Conservation (phyloP, 2,888 invertebrate species). For the Catonia carolina region DNA sequence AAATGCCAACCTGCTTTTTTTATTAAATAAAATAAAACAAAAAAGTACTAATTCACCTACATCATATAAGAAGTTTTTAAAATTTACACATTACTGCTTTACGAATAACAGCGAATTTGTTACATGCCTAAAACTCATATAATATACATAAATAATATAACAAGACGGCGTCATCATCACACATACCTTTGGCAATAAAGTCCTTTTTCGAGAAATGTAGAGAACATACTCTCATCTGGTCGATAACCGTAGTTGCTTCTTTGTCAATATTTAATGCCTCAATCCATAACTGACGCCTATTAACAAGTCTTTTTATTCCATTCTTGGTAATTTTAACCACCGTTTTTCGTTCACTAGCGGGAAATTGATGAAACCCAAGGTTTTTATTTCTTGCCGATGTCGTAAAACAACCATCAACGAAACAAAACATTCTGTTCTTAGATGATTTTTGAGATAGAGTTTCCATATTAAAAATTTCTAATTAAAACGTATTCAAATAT, state of each 20-base stretch:
- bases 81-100: no score
- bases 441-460: no score
- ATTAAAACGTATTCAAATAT: no score
- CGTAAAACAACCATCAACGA: slow-evolving; percentile 25
- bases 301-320: slow-evolving; percentile 19
- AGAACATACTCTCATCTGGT: slow-evolving; percentile 29
- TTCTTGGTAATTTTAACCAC: slow-evolving; percentile 19
- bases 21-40: no score
- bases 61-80: no score
- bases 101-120: no score
- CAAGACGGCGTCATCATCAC: no score
- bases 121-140: no score
- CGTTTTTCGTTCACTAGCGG: slow-evolving; percentile 9
- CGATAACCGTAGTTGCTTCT: slow-evolving; percentile 18
- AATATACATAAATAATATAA: no score
- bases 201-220: slow-evolving; percentile 31
- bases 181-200: slow-evolving; percentile 23
- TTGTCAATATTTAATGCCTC: slow-evolving; percentile 23
- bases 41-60: no score
- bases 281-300: slow-evolving; percentile 24
- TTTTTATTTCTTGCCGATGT: slow-evolving; percentile 20
- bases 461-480: no score
- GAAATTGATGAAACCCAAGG: slow-evolving; percentile 25
- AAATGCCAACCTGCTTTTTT: no score
- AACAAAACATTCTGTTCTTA: slow-evolving; percentile 12